Evolutionary conservation across 2,797 vertebrate species (phyloP), one percentile per base, ranked within the genome.

Genomic region (Sphaeramia orbicularis): DNA sequence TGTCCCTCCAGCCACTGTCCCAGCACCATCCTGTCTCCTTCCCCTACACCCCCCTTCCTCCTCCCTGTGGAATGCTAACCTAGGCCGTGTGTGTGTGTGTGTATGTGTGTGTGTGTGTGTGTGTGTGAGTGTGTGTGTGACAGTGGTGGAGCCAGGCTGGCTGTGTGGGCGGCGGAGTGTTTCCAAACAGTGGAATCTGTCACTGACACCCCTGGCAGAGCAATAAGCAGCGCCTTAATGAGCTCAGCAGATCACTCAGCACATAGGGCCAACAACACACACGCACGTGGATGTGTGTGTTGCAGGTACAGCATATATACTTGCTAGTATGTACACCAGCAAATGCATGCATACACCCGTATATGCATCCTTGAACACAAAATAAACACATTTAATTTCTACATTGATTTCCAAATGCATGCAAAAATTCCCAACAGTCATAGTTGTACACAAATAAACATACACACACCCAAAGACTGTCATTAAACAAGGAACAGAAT

Each of bases 161-260:
- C 84, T 91, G 88, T 84, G 82, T 88, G 87, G 86, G 88, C 85
- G 83, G 74, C 78, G 74, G 69, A 88, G 82, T 91, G 90, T 93
- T 93, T 92, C 88, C 83, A 91, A 92, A 93, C 87, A 91, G 88
- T 85, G 85, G 86, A 85, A 88, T 92, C 80, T 92, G 89, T 90
- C 90, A 90, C 87, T 85, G 89, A 89, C 87, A 89, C 88, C 82
- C 85, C 84, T 86, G 80, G 83, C 81, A 81, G 81, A 80, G 83
- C 78, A 90, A 90, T 89, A 86, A 92, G 81, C 73, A 71, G 71
- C 10, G 41, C 71, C 83, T 81, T 88, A 92, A 90, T 90, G 90
- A 93, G 81, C 81, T 84, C 83, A 88, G 85, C 89, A 86, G 89
- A 88, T 92, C 88, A 87, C 76, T 88, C 85, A 61, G 68, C 83